Percentiles rank a stretch among this genome's conserved stretches.
Evolutionary conservation across 1,140 invertebrate species (phyloP).

Genomic region (Oedothorax gibbosus): DNA sequence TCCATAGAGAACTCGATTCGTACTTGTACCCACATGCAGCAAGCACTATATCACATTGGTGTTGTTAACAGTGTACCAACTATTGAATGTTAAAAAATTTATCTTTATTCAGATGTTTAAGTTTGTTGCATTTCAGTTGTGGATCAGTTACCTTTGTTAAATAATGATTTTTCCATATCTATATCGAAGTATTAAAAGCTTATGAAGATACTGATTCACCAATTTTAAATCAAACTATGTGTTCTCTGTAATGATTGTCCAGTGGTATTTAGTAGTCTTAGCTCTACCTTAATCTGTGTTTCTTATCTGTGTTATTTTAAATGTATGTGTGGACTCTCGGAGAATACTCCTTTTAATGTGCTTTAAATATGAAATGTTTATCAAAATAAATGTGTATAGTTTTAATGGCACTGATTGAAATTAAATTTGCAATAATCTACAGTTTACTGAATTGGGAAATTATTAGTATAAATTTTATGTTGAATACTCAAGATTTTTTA

Average conservation of each 20-base stretch:
- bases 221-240: constrained; percentile 25
- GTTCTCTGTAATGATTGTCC: not conserved
- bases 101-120: constrained; percentile 58
- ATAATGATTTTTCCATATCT: not conserved
- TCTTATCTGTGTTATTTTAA: not conserved
- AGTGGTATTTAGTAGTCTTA: not conserved
- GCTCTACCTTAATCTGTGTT: constrained; percentile 4
- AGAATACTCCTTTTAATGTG: not conserved
- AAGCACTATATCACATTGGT: constrained; percentile 55
- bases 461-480: too few species aligned
- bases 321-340: constrained; percentile 14
- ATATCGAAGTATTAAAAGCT: not conserved
- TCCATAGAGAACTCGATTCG: not conserved
- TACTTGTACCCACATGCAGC: constrained; percentile 37
- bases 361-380: too few species aligned
- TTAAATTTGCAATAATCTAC: too few species aligned
- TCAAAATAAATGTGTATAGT: too few species aligned
- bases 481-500: too few species aligned
- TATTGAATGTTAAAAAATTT: constrained; percentile 52
- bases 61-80: constrained; percentile 55
- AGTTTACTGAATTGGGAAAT: too few species aligned
- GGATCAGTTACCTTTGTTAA: constrained; percentile 28
- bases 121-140: constrained; percentile 43
- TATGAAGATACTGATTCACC: constrained; percentile 5
- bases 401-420: too few species aligned